Conservation (phyloP, 1,140 invertebrate species). For the Arion vulgaris region DNA sequence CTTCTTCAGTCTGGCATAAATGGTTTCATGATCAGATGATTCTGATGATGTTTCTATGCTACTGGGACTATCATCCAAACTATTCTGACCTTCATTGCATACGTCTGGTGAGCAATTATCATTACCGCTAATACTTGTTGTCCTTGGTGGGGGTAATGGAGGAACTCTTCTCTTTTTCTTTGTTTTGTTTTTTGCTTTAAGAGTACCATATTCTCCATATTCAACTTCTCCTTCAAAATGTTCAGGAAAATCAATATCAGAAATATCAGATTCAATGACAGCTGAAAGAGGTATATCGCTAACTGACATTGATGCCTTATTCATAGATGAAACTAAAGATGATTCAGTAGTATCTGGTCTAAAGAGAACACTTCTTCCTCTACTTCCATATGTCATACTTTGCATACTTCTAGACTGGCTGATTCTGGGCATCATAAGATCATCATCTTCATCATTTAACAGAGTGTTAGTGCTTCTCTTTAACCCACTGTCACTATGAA, state of each 20-base stretch:
- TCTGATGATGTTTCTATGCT: slow-evolving; percentile 43
- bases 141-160: slow-evolving; percentile 53
- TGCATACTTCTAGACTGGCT: slow-evolving; percentile 52
- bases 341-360: slow-evolving; percentile 39
- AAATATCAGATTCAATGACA: neutral
- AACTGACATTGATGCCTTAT: neutral
- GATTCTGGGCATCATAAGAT: slow-evolving; percentile 42
- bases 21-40: slow-evolving; percentile 62
- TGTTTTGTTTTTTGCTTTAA: slow-evolving; percentile 12
- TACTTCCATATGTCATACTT: slow-evolving; percentile 54
- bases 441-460: slow-evolving; percentile 52
- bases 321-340: slow-evolving; percentile 16
- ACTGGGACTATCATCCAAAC: neutral
- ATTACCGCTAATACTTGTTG: slow-evolving; percentile 43
- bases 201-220: neutral
- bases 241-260: slow-evolving; percentile 2
- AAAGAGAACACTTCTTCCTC: slow-evolving; percentile 63
- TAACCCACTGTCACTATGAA: slow-evolving; percentile 94
- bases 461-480: slow-evolving; percentile 56
- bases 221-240: neutral
- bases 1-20: slow-evolving; percentile 55
- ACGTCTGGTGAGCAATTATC: neutral
- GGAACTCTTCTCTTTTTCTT: slow-evolving; percentile 24
- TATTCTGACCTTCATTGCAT: neutral
- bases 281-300: neutral